Percentiles rank a stretch among this genome's conserved stretches.
phyloP scores from a whole-genome alignment of 2,888 invertebrate genomes.

The Mellilla xanthometata region DNA sequence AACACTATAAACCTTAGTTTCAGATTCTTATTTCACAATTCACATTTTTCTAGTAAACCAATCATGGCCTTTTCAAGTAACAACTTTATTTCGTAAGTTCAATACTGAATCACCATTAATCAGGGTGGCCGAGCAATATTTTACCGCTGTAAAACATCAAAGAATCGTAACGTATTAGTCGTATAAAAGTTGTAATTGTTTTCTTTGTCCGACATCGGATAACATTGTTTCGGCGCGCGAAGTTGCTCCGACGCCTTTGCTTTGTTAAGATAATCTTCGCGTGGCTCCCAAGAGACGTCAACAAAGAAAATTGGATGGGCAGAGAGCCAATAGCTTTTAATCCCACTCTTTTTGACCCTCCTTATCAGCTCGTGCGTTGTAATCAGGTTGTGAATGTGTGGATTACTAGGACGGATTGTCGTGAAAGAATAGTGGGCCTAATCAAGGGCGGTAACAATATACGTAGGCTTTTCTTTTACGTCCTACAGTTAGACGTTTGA shows the following conservation, averaged over 20 bases:
- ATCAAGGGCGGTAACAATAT: no score
- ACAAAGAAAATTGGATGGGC: constrained; percentile 82
- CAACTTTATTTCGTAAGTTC: no score
- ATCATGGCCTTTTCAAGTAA: no score
- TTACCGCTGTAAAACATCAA: constrained; percentile 31
- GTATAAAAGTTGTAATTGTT: constrained; percentile 60
- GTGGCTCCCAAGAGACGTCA: constrained; percentile 71
- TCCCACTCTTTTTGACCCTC: constrained; percentile 74
- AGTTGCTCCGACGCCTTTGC: constrained; percentile 62
- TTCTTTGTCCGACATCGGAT: constrained; percentile 51
- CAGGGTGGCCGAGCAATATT: not conserved
- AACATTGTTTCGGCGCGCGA: constrained; percentile 65
- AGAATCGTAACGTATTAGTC: constrained; percentile 48
- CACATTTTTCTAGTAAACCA: no score
- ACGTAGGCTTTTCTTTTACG: no score
- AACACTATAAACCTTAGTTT: no score
- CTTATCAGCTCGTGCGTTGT: constrained; percentile 69
- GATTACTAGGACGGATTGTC: constrained; percentile 25
- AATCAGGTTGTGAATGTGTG: constrained; percentile 58
- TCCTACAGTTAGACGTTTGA: no score
- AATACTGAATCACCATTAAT: no score
- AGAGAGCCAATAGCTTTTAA: constrained; percentile 80
- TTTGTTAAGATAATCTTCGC: constrained; percentile 79
- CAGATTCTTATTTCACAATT: no score
- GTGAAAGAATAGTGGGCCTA: no score